phyloP scores from a whole-genome alignment of 2,888 invertebrate species.

The Helobdella robusta region DNA sequence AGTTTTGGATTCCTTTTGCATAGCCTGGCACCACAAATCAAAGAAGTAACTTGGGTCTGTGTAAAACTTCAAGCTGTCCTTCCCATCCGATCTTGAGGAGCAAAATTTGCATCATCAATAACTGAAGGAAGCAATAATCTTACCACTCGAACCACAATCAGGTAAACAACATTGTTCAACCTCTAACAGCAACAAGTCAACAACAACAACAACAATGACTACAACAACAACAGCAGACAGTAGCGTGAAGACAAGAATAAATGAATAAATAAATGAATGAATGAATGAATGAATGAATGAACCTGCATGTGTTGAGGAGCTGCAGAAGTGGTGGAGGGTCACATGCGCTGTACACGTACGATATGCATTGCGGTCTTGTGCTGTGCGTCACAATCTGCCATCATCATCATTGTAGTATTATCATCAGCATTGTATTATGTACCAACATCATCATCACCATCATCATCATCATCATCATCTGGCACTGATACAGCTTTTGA shows the following conservation, averaged over 20 bases:
- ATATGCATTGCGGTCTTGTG: conserved; percentile 89
- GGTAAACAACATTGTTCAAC: not conserved
- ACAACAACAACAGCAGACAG: too few species aligned
- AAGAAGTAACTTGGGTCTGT: conserved; percentile 99
- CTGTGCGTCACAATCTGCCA: conserved; percentile 61
- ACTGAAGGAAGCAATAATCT: not conserved
- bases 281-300: not conserved
- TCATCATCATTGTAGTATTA: too few species aligned
- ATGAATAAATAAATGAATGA: not conserved
- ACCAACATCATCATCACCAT: too few species aligned
- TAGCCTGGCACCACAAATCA: conserved; percentile 93
- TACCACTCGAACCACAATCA: not conserved
- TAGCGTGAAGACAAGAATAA: too few species aligned
- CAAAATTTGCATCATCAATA: not conserved
- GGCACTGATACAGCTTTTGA: too few species aligned
- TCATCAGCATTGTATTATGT: too few species aligned
- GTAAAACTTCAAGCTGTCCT: conserved; percentile 94
- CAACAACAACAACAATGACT: not conserved
- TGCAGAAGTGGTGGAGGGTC: conserved; percentile 92
- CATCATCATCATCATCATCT: too few species aligned
- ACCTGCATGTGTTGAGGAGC: conserved; percentile 82
- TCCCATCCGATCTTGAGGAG: conserved; percentile 60
- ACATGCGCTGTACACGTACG: conserved; percentile 79
- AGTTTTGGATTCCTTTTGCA: conserved; percentile 78
- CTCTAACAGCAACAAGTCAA: not conserved